phyloP scores from a whole-genome alignment of 2,888 invertebrate species.

The Arrhopalites spinosus region DNA sequence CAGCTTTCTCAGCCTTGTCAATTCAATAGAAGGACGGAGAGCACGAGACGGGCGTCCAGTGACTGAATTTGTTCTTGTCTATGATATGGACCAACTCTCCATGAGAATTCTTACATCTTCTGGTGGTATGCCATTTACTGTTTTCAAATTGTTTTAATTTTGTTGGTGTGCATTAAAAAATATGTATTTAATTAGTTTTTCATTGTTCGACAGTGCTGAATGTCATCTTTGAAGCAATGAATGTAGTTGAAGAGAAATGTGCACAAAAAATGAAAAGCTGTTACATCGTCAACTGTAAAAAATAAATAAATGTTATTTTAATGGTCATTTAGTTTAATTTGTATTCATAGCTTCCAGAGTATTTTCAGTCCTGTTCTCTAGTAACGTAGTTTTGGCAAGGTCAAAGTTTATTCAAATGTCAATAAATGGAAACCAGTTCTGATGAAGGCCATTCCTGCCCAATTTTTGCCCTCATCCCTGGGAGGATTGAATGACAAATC shows the following conservation, averaged over 20 bases:
- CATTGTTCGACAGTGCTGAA: too few relatives aligned
- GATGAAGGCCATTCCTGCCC: constrained; percentile 25
- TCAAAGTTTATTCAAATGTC: constrained; percentile 34
- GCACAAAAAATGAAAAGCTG: constrained; percentile 25
- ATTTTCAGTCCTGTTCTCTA: constrained; percentile 45
- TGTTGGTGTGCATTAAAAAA: constrained; percentile 1
- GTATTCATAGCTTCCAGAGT: constrained; percentile 41
- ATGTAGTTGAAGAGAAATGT: constrained; percentile 16
- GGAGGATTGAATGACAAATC: constrained; percentile 37
- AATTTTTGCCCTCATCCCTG: constrained; percentile 43
- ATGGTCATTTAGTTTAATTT: neutral
- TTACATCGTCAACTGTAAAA: neutral
- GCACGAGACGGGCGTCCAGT: constrained; percentile 19
- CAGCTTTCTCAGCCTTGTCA: neutral
- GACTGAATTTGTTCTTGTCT: constrained; percentile 27
- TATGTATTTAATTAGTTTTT: too few relatives aligned
- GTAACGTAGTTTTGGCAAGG: constrained; percentile 44
- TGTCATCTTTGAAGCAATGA: too few relatives aligned
- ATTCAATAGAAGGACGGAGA: constrained; percentile 6
- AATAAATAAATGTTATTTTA: neutral
- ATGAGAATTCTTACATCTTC: constrained; percentile 17
- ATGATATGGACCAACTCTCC: constrained; percentile 26
- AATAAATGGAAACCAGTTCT: constrained; percentile 43
- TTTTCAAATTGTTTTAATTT: neutral
- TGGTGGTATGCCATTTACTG: constrained; percentile 18